Evolutionary conservation across 1,140 invertebrate species (phyloP), one percentile per base, ranked within the genome.

Genomic region (Phocides pigmalion): DNA sequence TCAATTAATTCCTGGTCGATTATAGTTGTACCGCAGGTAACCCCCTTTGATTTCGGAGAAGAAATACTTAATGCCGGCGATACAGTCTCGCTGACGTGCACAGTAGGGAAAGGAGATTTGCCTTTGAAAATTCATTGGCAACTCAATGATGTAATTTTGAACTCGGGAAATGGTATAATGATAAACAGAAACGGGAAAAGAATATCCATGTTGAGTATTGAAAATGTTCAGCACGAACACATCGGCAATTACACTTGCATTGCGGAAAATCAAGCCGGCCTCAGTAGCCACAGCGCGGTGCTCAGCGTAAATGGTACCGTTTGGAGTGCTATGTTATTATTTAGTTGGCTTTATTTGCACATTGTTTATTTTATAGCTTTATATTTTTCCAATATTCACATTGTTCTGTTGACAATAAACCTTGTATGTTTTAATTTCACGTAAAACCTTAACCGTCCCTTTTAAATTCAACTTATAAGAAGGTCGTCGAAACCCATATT

Each of bases 171-270:
- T 63, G 81, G 82, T 39, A 70, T 92, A 22, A 64, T 84, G 0
- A 90, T 92, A 63, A 91, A 86, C 68, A 85, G 85, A 74, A 91
- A 86, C 67, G 92, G 92, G 25, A 92, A 93, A 78, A 86, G 92
- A 79, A 92, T 93, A 62, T 90, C 92, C 20, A 77, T 91, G 65
- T 78, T 93, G 42, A 92, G 90, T 68, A 93, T 93, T 70, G 93
- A 93, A 93, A 67, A 94, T 25, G 95, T 96, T 11, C 93, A 94
- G 65, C 95, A 95, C 46, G 93, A 94, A 53, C 96, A 98, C 82
- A 93, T 93, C 72, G 96, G 96, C 39, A 94, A 94, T 71, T 98
- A 98, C 80, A 97, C 95, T 47, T 98, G 97, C 84, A 93, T 94
- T 66, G 95, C 95, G 39, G 94, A 93, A 74, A 97, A 97, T 86